Percentiles rank a stretch among this genome's conserved stretches.
These are phyloP conservation scores for Sebastes itinus DNA, from an alignment of 2,797 vertebrate species.

Conservation along the genomic window DNA sequence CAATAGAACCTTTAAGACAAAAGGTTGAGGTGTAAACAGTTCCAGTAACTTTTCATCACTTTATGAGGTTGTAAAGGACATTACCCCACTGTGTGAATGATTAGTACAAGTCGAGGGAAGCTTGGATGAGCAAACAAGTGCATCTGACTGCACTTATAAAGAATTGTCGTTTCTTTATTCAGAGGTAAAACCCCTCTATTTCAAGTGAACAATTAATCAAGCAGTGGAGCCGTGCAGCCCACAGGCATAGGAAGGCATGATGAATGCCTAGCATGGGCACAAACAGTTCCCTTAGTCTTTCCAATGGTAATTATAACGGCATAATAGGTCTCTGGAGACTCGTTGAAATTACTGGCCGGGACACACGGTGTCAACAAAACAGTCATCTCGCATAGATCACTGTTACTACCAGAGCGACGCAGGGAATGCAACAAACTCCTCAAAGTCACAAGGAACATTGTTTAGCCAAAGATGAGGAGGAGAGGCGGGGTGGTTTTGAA, in stretches of 20 bases:
- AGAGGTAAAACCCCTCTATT: conserved; percentile 43
- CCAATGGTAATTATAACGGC: conserved; percentile 75
- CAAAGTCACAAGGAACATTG: conserved; percentile 37
- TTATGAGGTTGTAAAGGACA: not conserved
- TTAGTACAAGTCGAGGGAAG: not conserved
- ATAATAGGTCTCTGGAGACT: conserved; percentile 65
- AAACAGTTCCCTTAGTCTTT: conserved; percentile 59
- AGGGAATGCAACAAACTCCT: conserved; percentile 25
- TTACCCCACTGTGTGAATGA: not conserved
- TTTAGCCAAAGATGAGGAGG: not conserved
- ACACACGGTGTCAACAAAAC: conserved; percentile 61
- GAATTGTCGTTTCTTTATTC: conserved; percentile 31
- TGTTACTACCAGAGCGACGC: conserved; percentile 18
- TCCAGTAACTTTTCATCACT: not conserved
- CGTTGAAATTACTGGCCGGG: conserved; percentile 59
- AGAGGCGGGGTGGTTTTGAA: not conserved
- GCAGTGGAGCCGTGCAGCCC: conserved; percentile 19
- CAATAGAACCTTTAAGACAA: not conserved
- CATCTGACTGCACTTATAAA: conserved; percentile 20
- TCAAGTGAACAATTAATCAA: conserved; percentile 45
- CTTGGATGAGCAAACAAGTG: conserved; percentile 1
- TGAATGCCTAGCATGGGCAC: conserved; percentile 56
- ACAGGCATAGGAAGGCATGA: conserved; percentile 54
- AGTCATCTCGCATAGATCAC: conserved; percentile 64
- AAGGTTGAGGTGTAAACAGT: not conserved